phyloP scores from a whole-genome alignment of 2,888 invertebrate genomes.

The Hypomecis punctinalis region DNA sequence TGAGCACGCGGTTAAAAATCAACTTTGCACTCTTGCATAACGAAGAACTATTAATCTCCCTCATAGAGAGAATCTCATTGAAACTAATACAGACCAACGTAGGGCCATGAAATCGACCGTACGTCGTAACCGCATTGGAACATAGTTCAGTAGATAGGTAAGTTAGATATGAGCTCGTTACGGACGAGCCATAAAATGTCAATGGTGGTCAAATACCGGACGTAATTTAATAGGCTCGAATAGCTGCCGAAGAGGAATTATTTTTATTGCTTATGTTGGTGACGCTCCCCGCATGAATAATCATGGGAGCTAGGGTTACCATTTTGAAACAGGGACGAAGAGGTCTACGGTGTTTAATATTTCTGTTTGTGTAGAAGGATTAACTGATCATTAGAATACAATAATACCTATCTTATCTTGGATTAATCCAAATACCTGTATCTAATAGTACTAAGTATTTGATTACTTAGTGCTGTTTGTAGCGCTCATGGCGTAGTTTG shows the following conservation, averaged over 20 bases:
- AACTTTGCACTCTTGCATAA: too few relatives aligned
- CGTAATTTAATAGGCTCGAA: constrained; percentile 33
- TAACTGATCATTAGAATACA: too few relatives aligned
- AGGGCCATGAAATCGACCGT: not conserved
- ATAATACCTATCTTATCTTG: too few relatives aligned
- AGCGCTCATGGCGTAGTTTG: too few relatives aligned
- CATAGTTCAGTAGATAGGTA: constrained; percentile 1
- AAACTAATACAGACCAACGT: not conserved
- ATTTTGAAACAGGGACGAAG: too few relatives aligned
- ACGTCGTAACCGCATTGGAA: not conserved
- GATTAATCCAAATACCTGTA: too few relatives aligned
- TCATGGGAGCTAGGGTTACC: constrained; percentile 42
- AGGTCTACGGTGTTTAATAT: too few relatives aligned
- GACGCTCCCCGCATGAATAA: constrained; percentile 62
- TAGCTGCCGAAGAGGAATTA: constrained; percentile 29
- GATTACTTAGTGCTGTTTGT: too few relatives aligned
- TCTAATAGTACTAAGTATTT: too few relatives aligned
- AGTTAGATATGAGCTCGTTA: constrained; percentile 24
- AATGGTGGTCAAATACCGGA: constrained; percentile 28
- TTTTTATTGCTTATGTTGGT: constrained; percentile 45
- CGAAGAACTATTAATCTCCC: too few relatives aligned
- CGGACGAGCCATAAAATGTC: constrained; percentile 32
- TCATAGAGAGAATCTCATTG: not conserved
- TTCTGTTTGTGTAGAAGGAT: too few relatives aligned
- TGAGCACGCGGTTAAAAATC: too few relatives aligned